phyloP scores from a whole-genome alignment of 2,888 invertebrate genomes.

The Urechis unicinctus region DNA sequence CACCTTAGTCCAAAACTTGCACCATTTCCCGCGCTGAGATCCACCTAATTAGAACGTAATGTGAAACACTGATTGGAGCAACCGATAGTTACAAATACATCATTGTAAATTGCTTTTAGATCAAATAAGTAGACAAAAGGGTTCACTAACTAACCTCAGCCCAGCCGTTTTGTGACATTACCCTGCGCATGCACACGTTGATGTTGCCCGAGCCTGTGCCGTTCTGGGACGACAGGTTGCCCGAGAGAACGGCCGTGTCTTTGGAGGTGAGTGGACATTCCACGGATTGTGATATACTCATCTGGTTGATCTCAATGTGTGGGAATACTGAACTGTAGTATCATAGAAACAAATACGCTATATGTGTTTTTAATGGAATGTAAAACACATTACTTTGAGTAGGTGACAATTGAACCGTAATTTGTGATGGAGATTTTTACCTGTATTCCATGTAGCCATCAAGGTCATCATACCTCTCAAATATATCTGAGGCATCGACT shows the following conservation, averaged over 20 bases:
- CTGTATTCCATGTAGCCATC: conserved; percentile 14
- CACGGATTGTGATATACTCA: conserved; percentile 86
- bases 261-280: conserved; percentile 83
- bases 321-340: conserved; percentile 55
- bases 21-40: conserved; percentile 79
- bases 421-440: conserved; percentile 1
- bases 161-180: conserved; percentile 80
- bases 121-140: not conserved
- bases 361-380: not conserved
- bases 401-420: too few species aligned
- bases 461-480: conserved; percentile 68
- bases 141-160: conserved; percentile 59
- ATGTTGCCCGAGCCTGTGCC: conserved; percentile 74
- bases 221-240: conserved; percentile 61
- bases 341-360: not conserved
- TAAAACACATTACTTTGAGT: not conserved
- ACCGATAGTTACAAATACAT: too few species aligned
- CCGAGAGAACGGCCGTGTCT: conserved; percentile 75
- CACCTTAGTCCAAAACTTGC: conserved; percentile 71
- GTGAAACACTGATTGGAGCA: too few species aligned
- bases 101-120: not conserved
- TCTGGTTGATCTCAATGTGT: conserved; percentile 81
- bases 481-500: conserved; percentile 88
- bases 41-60: conserved; percentile 41
- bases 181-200: conserved; percentile 67